Evolutionary conservation across 2,797 vertebrate species (phyloP).

Genomic region (Chelmon rostratus): DNA sequence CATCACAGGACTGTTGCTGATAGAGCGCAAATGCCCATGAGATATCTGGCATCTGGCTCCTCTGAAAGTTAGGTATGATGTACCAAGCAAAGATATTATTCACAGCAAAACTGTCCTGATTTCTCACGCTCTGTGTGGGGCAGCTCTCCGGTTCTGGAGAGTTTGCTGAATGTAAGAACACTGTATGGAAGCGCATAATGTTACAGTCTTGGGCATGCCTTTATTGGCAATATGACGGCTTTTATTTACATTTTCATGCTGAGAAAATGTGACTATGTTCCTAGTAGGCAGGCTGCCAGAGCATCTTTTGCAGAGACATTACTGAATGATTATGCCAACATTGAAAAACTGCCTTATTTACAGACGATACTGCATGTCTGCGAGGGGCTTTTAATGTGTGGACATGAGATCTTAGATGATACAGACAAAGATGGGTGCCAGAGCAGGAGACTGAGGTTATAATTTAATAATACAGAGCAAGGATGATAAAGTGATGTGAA

Average conservation of each 20-base stretch:
- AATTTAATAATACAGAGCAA: too few species aligned
- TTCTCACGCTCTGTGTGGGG: background rate
- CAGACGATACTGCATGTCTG: background rate
- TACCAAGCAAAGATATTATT: background rate
- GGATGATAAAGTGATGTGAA: conserved; percentile 33
- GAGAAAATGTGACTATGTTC: background rate
- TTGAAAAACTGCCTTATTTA: conserved; percentile 7
- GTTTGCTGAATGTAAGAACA: background rate
- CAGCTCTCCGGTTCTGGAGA: conserved; percentile 4
- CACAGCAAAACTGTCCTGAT: conserved; percentile 9
- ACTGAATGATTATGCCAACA: background rate
- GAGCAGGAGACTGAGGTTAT: too few species aligned
- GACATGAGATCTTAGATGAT: conserved; percentile 35
- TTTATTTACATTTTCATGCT: conserved; percentile 8
- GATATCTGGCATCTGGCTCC: conserved; percentile 9
- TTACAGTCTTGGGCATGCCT: background rate
- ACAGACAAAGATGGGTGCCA: conserved; percentile 34
- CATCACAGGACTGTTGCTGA: conserved; percentile 17
- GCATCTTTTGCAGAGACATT: conserved; percentile 3
- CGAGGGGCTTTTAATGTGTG: conserved; percentile 41
- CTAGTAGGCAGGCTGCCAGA: background rate
- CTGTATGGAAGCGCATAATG: background rate
- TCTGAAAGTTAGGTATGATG: background rate
- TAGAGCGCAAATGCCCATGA: background rate
- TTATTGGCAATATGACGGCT: background rate